A percentile compares a stretch with the other conserved stretches of the same genome.
Evolutionary conservation across 2,113 vertebrate genomes (phyloP).

Genomic region (Pelmatolapia mariae): DNA sequence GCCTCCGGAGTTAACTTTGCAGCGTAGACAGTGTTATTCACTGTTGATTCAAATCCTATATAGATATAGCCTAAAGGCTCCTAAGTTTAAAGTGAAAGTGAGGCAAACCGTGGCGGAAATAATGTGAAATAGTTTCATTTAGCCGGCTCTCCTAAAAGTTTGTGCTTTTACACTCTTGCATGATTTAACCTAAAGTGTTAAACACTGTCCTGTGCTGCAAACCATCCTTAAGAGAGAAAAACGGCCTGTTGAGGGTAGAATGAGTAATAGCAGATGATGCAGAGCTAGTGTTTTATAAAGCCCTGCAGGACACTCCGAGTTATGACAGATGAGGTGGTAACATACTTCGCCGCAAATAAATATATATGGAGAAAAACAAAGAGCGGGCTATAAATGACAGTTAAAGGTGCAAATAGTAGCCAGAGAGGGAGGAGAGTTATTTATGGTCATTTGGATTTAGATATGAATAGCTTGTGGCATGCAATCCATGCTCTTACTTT

Average conservation of each 20-base stretch:
- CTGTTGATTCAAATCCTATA: background rate
- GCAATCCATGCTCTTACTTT: background rate
- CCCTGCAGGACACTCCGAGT: constrained; percentile 12
- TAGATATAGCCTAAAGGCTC: background rate
- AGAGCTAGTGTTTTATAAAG: constrained; percentile 5
- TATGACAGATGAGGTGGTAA: constrained; percentile 43
- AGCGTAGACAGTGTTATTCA: background rate
- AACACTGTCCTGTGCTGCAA: background rate
- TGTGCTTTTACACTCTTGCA: background rate
- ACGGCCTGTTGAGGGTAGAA: constrained; percentile 3
- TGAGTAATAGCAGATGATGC: constrained; percentile 19
- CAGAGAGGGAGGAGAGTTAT: constrained; percentile 7
- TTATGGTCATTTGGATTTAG: constrained; percentile 12
- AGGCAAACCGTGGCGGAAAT: background rate
- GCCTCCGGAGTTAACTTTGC: background rate
- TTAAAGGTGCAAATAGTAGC: background rate
- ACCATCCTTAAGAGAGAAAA: background rate
- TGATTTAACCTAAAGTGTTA: background rate
- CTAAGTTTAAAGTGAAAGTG: background rate
- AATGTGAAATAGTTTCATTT: background rate
- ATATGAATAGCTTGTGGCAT: constrained; percentile 8
- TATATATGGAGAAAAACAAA: background rate
- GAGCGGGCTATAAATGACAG: constrained; percentile 15
- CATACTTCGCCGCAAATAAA: background rate
- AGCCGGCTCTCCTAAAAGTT: background rate